phyloP scores from a whole-genome alignment of 2,888 invertebrate genomes.

The Chrysopilus asiliformis region DNA sequence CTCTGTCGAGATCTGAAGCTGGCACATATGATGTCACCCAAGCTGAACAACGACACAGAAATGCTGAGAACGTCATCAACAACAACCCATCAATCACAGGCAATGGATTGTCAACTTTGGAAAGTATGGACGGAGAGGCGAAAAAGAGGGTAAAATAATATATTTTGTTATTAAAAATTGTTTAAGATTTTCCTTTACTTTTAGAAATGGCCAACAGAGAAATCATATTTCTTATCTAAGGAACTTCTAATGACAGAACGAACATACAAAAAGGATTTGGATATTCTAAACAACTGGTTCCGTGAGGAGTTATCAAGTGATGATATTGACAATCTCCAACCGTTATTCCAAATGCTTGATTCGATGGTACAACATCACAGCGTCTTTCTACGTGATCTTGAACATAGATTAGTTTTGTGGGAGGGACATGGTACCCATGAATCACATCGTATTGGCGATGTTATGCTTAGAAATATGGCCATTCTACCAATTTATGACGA shows the following conservation, averaged over 20 bases:
- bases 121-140: slow-evolving; percentile 22
- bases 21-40: slow-evolving; percentile 35
- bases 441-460: slow-evolving; percentile 58
- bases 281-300: slow-evolving; percentile 75
- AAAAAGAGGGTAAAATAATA: slow-evolving; percentile 24
- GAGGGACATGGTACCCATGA: slow-evolving; percentile 45
- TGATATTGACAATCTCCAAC: slow-evolving; percentile 39
- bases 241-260: slow-evolving; percentile 92
- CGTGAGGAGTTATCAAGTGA: slow-evolving; percentile 53
- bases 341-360: slow-evolving; percentile 51
- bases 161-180: slow-evolving; percentile 4
- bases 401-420: slow-evolving; percentile 61
- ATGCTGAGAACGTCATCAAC: slow-evolving; percentile 17
- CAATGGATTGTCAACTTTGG: slow-evolving; percentile 8
- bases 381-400: slow-evolving; percentile 62
- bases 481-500: slow-evolving; percentile 53
- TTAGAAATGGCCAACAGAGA: slow-evolving; percentile 51
- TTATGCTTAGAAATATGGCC: slow-evolving; percentile 54
- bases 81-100: slow-evolving; percentile 17
- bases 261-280: slow-evolving; percentile 88
- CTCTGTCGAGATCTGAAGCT: slow-evolving; percentile 33
- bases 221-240: slow-evolving; percentile 74
- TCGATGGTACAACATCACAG: slow-evolving; percentile 76
- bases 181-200: not conserved
- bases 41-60: slow-evolving; percentile 31